phyloP scores from a whole-genome alignment of 2,888 invertebrate genomes.

The Hirtodrosophila trivittata region DNA sequence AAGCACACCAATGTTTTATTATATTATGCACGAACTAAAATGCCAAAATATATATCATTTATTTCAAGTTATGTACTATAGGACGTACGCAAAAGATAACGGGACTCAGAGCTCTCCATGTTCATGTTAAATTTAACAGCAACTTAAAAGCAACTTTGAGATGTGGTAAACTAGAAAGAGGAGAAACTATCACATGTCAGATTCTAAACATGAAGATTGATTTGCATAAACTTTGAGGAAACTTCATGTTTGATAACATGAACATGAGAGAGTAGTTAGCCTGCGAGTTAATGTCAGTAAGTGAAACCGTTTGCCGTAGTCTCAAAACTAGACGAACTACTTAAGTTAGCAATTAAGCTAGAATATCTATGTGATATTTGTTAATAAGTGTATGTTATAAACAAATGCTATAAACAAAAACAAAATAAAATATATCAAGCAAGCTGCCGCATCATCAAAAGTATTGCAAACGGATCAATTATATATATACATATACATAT shows the following conservation, averaged over 20 bases:
- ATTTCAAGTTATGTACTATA: constrained; percentile 15
- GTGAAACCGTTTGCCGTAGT: constrained; percentile 38
- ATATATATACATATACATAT: constrained; percentile 8
- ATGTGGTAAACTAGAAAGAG: too few relatives aligned
- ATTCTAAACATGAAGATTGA: too few relatives aligned
- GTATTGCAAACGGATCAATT: constrained; percentile 54
- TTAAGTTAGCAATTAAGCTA: constrained; percentile 56
- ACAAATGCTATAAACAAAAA: constrained; percentile 53
- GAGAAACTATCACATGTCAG: too few relatives aligned
- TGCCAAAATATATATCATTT: constrained; percentile 53
- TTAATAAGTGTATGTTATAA: constrained; percentile 78
- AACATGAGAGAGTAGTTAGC: too few relatives aligned
- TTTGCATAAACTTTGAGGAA: too few relatives aligned
- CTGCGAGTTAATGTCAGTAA: too few relatives aligned
- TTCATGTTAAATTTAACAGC: not conserved
- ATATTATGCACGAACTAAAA: constrained; percentile 73
- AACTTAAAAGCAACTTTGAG: too few relatives aligned
- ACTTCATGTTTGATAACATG: too few relatives aligned
- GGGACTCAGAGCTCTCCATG: not conserved
- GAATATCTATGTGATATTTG: constrained; percentile 83
- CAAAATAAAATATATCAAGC: constrained; percentile 11
- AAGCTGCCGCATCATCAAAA: constrained; percentile 39
- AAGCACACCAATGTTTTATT: constrained; percentile 62
- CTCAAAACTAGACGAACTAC: constrained; percentile 34
- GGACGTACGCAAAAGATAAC: constrained; percentile 19